Conservation (phyloP, 2,797 vertebrate species). For the Aulostomus chinensis region DNA sequence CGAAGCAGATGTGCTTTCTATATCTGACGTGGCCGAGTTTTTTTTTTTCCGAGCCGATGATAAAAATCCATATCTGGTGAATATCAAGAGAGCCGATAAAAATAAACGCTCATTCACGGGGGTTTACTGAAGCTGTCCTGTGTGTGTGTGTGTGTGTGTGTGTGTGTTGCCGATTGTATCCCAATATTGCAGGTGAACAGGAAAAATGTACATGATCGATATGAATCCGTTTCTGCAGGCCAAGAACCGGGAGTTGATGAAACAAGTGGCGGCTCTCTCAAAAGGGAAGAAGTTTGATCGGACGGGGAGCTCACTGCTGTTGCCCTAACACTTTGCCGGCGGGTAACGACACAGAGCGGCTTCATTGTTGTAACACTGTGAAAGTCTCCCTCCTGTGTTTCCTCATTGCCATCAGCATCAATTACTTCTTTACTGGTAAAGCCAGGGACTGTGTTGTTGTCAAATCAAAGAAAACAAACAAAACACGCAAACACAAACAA, state of each 20-base stretch:
- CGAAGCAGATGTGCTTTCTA: no score
- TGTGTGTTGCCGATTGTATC: no score
- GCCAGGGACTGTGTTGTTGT: slow-evolving; percentile 54
- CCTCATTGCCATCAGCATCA: slow-evolving; percentile 58
- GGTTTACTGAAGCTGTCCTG: no score
- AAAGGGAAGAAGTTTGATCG: slow-evolving; percentile 99
- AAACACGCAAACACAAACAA: no score
- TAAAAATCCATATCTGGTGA: no score
- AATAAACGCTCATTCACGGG: no score
- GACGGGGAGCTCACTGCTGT: slow-evolving; percentile 90
- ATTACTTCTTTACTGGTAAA: slow-evolving; percentile 47
- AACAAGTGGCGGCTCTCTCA: slow-evolving; percentile 96
- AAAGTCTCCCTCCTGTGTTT: slow-evolving; percentile 74
- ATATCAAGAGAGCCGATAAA: no score
- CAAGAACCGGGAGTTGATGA: slow-evolving; percentile 98
- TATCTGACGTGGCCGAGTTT: no score
- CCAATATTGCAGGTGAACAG: no score
- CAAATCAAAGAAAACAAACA: slow-evolving; percentile 39
- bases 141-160: no score
- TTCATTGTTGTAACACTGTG: slow-evolving; percentile 82
- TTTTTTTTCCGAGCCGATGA: no score
- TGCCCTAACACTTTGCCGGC: slow-evolving; percentile 84
- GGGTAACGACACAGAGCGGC: slow-evolving; percentile 58
- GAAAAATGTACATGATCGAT: no score
- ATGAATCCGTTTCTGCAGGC: slow-evolving; percentile 75